Base-by-base conservation (phyloP, 2,888 invertebrate species). In the Drosophila anomalata region DNA sequence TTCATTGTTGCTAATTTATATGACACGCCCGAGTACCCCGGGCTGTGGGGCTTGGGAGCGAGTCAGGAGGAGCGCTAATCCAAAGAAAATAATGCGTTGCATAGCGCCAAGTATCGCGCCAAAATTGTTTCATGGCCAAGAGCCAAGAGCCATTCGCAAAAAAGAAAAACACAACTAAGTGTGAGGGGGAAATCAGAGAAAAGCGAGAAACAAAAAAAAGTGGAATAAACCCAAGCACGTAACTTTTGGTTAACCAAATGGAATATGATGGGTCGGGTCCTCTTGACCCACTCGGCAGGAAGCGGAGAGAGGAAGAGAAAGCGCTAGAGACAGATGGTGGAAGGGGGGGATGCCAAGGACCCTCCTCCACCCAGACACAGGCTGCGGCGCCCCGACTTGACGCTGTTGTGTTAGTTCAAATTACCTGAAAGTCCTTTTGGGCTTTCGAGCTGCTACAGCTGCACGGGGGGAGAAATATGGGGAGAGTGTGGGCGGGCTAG, bases 1-100 rank as follows among this genome's bases (percentile, higher is more conserved):
- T 85, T 86, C 84, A 88, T 84, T 80, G 88, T 74, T 79, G 78
- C 87, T 84, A 88, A 85, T 85, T 87, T 83, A 79, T 77, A 87
- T 80, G 74, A 79, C 73, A 79, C 67, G 65, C 65, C 53, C 44
- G 57, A 57, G 73, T 61, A 52, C 44, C 41, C 41, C 46, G 20
- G 8, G 26, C 22, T 8, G 26, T 24, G 14, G 14, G 9, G n/a
- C 6, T 14, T 14, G 36, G 29, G n/a, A n/a, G 68, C 47, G 48
- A 31, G 24, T 33, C 72, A 69, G 78, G 81, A 68, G 65, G 71
- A 52, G 61, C 63, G 67, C 82, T 87, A 82, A 80, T 77, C 75
- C 72, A 83, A 85, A 79, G 85, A 74, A 83, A 83, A 87, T 87
- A 87, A 83, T 84, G 69, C 84, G 87, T 71, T 79, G 77, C 75